A percentile compares a stretch with the other conserved stretches of the same genome.
Evolutionary conservation across 2,113 vertebrate genomes (phyloP).

Genomic region (Anoura caudifer): DNA sequence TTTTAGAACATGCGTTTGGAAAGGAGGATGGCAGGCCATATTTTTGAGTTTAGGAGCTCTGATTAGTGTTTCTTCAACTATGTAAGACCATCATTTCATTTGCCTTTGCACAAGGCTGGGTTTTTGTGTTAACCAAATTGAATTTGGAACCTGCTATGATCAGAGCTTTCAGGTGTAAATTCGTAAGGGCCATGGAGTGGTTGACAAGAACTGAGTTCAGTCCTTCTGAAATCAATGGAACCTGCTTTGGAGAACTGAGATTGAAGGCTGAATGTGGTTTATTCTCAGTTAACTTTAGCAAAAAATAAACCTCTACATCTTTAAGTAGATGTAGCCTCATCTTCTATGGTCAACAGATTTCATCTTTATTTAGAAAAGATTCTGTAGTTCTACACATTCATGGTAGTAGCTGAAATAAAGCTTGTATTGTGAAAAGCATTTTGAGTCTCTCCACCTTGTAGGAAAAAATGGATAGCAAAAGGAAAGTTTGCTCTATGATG

Average conservation of each 20-base stretch:
- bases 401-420: background rate
- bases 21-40: background rate
- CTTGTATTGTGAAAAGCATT: background rate
- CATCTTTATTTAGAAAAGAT: background rate
- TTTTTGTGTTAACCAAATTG: background rate
- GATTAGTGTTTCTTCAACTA: background rate
- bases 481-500: background rate
- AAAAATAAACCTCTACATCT: background rate
- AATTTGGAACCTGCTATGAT: background rate
- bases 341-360: background rate
- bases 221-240: slow-evolving; percentile 15
- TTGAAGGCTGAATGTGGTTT: background rate
- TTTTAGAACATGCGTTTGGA: background rate
- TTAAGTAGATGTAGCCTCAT: background rate
- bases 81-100: background rate
- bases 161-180: background rate
- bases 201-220: background rate
- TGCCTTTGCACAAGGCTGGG: background rate
- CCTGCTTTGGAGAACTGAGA: background rate
- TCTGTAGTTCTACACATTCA: background rate
- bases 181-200: background rate
- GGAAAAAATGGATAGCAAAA: background rate
- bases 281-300: background rate
- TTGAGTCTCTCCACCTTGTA: background rate
- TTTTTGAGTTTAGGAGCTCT: background rate